These are phyloP conservation scores for Peromyscus maniculatus DNA, from an alignment of 2,113 vertebrate species.

Conservation along the genomic window DNA sequence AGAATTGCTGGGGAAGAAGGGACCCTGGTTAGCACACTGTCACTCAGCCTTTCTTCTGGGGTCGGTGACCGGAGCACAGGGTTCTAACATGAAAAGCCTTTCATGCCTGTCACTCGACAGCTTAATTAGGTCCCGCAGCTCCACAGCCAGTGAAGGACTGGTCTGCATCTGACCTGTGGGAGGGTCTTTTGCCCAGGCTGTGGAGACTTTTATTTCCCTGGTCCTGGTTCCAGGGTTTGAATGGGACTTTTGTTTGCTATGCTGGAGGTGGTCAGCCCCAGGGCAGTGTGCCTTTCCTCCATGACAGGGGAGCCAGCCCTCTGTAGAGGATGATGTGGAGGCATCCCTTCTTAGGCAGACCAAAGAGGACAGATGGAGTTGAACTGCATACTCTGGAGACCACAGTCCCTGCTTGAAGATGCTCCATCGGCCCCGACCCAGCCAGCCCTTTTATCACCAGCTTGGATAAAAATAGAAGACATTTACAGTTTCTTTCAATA, in stretches of 20 bases:
- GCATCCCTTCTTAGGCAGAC: neutral
- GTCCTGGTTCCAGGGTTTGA: neutral
- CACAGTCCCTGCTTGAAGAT: neutral
- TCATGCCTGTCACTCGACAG: slow-evolving; percentile 58
- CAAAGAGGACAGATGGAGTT: neutral
- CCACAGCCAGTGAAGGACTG: neutral
- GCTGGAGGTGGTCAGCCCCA: neutral
- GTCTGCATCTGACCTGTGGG: neutral
- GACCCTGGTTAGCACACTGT: neutral
- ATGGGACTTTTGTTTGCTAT: slow-evolving; percentile 57
- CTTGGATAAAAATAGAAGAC: neutral
- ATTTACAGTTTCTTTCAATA: slow-evolving; percentile 27
- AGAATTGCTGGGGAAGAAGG: neutral
- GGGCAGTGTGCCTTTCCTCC: slow-evolving; percentile 25
- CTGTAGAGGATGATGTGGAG: neutral
- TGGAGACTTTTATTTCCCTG: slow-evolving; percentile 59
- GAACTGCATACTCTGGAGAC: rapidly evolving
- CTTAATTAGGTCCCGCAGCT: slow-evolving; percentile 63
- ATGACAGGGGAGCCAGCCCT: neutral
- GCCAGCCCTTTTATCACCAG: neutral
- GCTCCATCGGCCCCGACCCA: neutral
- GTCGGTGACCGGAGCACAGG: neutral
- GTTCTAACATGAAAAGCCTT: slow-evolving; percentile 39
- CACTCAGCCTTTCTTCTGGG: slow-evolving; percentile 53
- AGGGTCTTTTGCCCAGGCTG: neutral